Base-by-base conservation (phyloP, 2,113 vertebrate species). In the Hemicordylus capensis region DNA sequence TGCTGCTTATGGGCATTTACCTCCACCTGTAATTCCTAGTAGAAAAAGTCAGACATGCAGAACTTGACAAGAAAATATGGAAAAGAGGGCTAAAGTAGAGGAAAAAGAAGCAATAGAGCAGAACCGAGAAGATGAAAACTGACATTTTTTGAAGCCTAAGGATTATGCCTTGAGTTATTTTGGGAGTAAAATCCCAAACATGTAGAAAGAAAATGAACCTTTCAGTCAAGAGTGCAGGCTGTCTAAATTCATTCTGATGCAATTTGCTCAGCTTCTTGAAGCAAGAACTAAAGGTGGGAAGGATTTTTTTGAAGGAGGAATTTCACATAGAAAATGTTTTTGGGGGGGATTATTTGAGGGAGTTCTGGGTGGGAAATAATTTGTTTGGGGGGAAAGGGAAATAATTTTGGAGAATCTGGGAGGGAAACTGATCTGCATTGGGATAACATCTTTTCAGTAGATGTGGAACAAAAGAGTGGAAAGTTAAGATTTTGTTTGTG, bases 11-110 rank as follows among this genome's bases (percentile, higher is more conserved):
- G 98, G 20, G 93, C 96, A 58, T 95, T 97, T 44, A 98, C 94
- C 89, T 98, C 97, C 0, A 94, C 95, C 88, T 96, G 96, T 67
- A 98, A 88, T 81, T 97, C 97, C 98, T 99, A 86, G 76, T 99
- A 86, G 76, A 79, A 89, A 6, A 4, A 69, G 61, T 54, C 22
- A 10, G 37, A 1, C 19, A 59, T 83, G 80, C 0, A 9, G 78
- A 87, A 56, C 82, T 31, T 19, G 26, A 61, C 56, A 10, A 59
- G n/a, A n/a, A 46, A 54, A 73, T 58, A 34, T 2, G 1, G 39
- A 20, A 39, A 37, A 4, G 39, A 70, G 39, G 63, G 39, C 6
- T 66, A 63, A 64, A 46, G 69, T 20, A 34, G 28, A 12, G 7
- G 3, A n/a, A 59, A 28, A 28, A 11, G 64, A 19, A 76, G 9